Evolutionary conservation across 2,113 vertebrate genomes (phyloP).

Genomic region (Apaloderma vittatum): DNA sequence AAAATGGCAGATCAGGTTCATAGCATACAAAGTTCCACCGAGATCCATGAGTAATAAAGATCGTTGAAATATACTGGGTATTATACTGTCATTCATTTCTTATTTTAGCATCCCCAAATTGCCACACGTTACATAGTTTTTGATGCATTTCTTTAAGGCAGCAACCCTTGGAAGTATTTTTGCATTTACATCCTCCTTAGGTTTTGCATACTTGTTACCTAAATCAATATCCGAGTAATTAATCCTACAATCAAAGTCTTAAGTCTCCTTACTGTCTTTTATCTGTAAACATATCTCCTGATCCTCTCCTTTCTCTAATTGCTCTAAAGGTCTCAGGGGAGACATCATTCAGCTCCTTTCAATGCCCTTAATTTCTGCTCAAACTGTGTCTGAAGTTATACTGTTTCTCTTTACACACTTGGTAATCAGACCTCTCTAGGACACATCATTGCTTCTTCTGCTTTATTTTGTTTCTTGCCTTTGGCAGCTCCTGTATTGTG

Average conservation of each 20-base stretch:
- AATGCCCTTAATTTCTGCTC: neutral
- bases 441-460: neutral
- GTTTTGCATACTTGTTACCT: slow-evolving; percentile 43
- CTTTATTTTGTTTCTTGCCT: slow-evolving; percentile 2
- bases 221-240: slow-evolving; percentile 73
- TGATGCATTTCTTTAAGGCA: neutral
- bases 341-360: neutral
- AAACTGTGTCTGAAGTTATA: neutral
- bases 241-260: slow-evolving; percentile 65
- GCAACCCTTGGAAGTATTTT: neutral
- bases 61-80: neutral
- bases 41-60: neutral
- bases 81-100: neutral
- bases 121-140: neutral
- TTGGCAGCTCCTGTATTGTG: neutral
- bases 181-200: neutral
- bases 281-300: slow-evolving; percentile 48
- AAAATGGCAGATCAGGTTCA: neutral
- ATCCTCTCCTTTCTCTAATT: slow-evolving; percentile 65
- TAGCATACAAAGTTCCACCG: neutral
- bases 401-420: neutral
- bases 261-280: neutral
- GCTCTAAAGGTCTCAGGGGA: slow-evolving; percentile 3
- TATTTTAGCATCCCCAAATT: neutral
- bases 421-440: neutral